Conservation (phyloP, 2,113 vertebrate genomes). For the Hippocampus barbouri region DNA sequence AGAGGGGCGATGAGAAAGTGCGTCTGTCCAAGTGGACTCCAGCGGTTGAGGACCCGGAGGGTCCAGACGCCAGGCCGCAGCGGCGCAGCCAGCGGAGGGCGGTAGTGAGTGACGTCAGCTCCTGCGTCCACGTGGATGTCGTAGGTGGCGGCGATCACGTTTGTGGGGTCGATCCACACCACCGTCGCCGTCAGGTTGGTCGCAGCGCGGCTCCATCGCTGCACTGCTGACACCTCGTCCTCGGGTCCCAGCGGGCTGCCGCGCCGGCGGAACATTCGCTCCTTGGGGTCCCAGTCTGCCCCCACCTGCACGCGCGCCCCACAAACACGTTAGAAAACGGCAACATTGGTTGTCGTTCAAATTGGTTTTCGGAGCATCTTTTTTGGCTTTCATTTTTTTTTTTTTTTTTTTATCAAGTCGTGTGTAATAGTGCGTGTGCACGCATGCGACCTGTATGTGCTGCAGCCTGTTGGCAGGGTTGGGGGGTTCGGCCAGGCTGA, state of each 20-base stretch:
- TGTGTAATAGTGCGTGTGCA: neutral
- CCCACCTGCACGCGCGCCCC: slow-evolving; percentile 76
- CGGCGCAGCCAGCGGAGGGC: slow-evolving; percentile 86
- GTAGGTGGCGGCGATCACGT: slow-evolving; percentile 95
- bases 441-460: slow-evolving; percentile 81
- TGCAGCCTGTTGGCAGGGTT: slow-evolving; percentile 82
- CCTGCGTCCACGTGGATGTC: slow-evolving; percentile 92
- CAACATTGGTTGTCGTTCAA: neutral
- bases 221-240: slow-evolving; percentile 90
- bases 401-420: neutral
- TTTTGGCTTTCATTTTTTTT: too few relatives aligned
- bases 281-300: slow-evolving; percentile 95
- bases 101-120: slow-evolving; percentile 92
- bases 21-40: slow-evolving; percentile 89
- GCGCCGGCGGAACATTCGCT: slow-evolving; percentile 90
- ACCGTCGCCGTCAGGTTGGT: slow-evolving; percentile 89
- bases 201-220: slow-evolving; percentile 91
- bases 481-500: slow-evolving; percentile 80
- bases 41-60: slow-evolving; percentile 89
- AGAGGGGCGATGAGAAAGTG: slow-evolving; percentile 85
- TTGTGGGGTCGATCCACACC: slow-evolving; percentile 93
- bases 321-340: neutral
- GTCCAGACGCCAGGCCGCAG: slow-evolving; percentile 93
- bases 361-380: too few relatives aligned
- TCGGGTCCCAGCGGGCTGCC: slow-evolving; percentile 85